phyloP scores from a whole-genome alignment of 2,797 vertebrate genomes.

The Sitta carolinensis region DNA sequence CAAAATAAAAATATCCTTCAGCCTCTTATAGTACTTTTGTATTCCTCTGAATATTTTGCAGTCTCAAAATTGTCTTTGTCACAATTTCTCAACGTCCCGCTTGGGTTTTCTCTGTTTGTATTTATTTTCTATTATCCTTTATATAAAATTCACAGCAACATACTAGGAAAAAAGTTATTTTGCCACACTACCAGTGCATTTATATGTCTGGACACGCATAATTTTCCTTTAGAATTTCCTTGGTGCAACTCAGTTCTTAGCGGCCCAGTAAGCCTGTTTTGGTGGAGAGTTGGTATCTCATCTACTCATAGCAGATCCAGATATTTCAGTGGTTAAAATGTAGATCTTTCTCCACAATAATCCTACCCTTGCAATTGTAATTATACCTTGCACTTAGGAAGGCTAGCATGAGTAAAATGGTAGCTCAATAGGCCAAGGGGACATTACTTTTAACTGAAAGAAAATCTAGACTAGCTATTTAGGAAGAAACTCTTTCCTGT shows the following conservation, averaged over 20 bases:
- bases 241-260: neutral
- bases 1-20: slow-evolving; percentile 36
- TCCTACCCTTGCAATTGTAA: neutral
- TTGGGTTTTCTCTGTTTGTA: neutral
- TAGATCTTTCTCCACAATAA: neutral
- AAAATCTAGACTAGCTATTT: neutral
- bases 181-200: neutral
- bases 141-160: neutral
- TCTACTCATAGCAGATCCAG: neutral
- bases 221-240: neutral
- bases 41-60: neutral
- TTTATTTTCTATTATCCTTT: neutral
- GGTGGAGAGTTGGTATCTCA: neutral
- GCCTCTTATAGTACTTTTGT: neutral
- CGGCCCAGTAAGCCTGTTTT: neutral
- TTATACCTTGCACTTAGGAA: neutral
- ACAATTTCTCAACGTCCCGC: neutral
- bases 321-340: neutral
- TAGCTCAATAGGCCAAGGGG: neutral
- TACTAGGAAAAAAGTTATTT: neutral
- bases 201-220: neutral
- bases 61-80: neutral
- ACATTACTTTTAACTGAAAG: neutral
- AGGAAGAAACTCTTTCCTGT: neutral
- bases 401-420: neutral